A percentile compares a stretch with the other conserved stretches of the same genome.
These are phyloP conservation scores for Diarsia dahlii DNA, from an alignment of 2,888 invertebrate species.

Conservation along the genomic window DNA sequence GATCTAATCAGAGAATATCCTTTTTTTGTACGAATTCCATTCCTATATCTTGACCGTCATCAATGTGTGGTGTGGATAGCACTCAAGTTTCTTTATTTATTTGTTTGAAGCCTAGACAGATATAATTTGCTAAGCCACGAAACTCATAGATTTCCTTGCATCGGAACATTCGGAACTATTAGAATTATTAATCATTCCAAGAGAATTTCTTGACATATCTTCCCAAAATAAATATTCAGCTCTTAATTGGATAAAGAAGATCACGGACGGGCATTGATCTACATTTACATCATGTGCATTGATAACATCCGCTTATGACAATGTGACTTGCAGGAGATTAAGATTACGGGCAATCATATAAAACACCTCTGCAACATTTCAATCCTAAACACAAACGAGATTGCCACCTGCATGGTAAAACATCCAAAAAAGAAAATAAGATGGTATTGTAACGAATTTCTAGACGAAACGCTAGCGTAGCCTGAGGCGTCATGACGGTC, in stretches of 20 bases:
- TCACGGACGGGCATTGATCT: not conserved
- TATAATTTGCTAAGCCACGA: not conserved
- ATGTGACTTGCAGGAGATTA: not conserved
- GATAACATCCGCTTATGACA: not conserved
- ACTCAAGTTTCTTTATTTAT: slow-evolving; percentile 2
- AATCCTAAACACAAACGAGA: not conserved
- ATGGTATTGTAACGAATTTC: slow-evolving; percentile 12
- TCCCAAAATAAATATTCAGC: not conserved
- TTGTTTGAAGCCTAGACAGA: not conserved
- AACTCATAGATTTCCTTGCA: not conserved
- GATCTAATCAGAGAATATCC: slow-evolving; percentile 5
- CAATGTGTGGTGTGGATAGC: not conserved
- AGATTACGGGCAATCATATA: not conserved
- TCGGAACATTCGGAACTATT: not conserved
- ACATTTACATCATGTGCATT: slow-evolving; percentile 6
- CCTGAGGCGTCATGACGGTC: not conserved
- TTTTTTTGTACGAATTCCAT: slow-evolving; percentile 2
- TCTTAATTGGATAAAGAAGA: not conserved
- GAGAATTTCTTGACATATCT: not conserved
- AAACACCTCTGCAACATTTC: not conserved
- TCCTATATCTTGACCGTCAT: slow-evolving; percentile 18
- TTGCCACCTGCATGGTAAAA: not conserved
- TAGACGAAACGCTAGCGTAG: slow-evolving; percentile 3
- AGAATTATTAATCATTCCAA: not conserved
- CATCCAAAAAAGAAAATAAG: not conserved